These are phyloP conservation scores for Trissonchulus sp. DNA, from an alignment of 2,888 invertebrate species.

Conservation along the genomic window DNA sequence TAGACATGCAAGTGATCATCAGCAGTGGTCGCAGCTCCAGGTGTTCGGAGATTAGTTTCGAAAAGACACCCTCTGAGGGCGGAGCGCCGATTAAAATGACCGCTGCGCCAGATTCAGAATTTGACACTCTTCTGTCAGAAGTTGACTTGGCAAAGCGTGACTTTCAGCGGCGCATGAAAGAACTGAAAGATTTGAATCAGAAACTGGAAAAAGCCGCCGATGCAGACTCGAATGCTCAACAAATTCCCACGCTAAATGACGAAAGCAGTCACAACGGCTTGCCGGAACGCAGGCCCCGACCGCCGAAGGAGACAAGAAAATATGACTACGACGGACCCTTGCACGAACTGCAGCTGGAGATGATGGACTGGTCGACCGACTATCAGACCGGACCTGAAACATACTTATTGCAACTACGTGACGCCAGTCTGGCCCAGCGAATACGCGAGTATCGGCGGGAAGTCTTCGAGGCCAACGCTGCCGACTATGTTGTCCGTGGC, in stretches of 20 bases:
- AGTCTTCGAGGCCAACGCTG: constrained; percentile 21
- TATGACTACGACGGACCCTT: neutral
- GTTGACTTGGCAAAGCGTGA: constrained; percentile 38
- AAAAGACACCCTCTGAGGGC: neutral
- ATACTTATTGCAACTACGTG: constrained; percentile 82
- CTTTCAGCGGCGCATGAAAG: constrained; percentile 22
- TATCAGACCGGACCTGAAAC: constrained; percentile 96
- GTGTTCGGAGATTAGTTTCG: neutral
- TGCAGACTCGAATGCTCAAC: neutral
- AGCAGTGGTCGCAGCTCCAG: neutral
- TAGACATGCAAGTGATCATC: neutral
- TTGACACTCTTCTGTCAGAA: constrained; percentile 41
- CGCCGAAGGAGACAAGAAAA: neutral
- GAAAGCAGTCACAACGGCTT: neutral
- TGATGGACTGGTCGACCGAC: constrained; percentile 59
- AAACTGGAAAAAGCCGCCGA: constrained; percentile 23
- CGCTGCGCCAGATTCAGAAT: constrained; percentile 30
- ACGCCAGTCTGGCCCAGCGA: constrained; percentile 79
- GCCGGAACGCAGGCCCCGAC: neutral
- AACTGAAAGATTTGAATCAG: constrained; percentile 15
- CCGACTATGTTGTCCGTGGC: constrained; percentile 11
- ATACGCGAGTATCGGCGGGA: constrained; percentile 46
- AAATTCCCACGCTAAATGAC: neutral
- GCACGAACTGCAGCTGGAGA: constrained; percentile 39
- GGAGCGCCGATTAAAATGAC: neutral